phyloP scores from a whole-genome alignment of 1,140 invertebrate genomes.

The Papilio helenus region DNA sequence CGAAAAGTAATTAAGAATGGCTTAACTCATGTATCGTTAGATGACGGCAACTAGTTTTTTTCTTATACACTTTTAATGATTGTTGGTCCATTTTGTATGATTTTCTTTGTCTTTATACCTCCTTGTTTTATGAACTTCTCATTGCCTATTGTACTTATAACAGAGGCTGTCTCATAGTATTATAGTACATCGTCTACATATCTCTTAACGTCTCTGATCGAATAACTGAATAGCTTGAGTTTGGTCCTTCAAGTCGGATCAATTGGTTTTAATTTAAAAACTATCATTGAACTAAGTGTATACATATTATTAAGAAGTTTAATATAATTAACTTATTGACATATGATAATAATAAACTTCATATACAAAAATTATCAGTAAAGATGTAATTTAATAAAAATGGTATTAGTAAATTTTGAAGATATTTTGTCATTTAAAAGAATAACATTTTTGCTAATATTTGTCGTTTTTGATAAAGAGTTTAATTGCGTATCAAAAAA shows the following conservation, averaged over 20 bases:
- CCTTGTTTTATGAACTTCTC: no score
- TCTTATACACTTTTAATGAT: no score
- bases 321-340: neutral
- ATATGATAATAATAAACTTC: neutral
- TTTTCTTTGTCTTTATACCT: neutral
- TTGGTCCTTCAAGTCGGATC: slow-evolving; percentile 12
- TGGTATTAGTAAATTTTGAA: neutral
- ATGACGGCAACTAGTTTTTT: no score
- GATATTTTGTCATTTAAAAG: neutral
- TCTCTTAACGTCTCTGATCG: neutral
- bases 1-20: no score
- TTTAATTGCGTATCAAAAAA: no score
- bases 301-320: neutral
- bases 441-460: neutral
- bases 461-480: no score
- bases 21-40: no score
- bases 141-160: neutral
- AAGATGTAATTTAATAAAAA: neutral
- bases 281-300: neutral
- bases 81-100: no score
- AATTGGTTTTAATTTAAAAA: neutral
- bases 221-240: neutral
- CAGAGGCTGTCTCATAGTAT: neutral
- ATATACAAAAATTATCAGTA: neutral
- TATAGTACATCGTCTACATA: neutral